phyloP scores from a whole-genome alignment of 2,113 vertebrate species.

The Cnemophilus loriae region DNA sequence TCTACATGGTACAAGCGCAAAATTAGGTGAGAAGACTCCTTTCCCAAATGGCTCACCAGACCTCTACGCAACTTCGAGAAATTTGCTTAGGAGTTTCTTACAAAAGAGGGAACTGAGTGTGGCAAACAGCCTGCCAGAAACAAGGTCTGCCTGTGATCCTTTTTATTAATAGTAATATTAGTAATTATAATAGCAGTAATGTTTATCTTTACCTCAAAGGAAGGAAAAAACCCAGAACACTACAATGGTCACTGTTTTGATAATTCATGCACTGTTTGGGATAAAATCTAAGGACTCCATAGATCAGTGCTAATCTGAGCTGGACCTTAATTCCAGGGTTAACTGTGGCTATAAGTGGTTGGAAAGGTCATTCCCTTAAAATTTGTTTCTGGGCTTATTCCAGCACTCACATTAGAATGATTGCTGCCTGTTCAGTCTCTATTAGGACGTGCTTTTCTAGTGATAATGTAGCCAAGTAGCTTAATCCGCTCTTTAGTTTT shows the following conservation, averaged over 20 bases:
- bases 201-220: not conserved
- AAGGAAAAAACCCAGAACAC: not conserved
- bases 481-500: not conserved
- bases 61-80: not conserved
- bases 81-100: not conserved
- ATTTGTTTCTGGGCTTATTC: constrained; percentile 1
- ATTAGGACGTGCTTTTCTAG: not conserved
- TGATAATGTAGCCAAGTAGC: not conserved
- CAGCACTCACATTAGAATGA: not conserved
- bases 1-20: not conserved
- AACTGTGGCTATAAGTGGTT: not conserved
- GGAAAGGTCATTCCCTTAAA: constrained; percentile 8
- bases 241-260: not conserved
- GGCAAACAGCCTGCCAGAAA: not conserved
- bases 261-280: not conserved
- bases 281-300: not conserved
- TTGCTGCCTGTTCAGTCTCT: not conserved
- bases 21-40: not conserved
- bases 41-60: not conserved
- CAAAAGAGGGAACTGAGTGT: not conserved
- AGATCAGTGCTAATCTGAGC: not conserved
- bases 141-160: not conserved
- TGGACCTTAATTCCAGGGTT: not conserved
- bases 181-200: not conserved
- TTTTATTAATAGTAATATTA: not conserved